Evolutionary conservation across 2,797 vertebrate species (phyloP).

Genomic region (Xenopus petersii): DNA sequence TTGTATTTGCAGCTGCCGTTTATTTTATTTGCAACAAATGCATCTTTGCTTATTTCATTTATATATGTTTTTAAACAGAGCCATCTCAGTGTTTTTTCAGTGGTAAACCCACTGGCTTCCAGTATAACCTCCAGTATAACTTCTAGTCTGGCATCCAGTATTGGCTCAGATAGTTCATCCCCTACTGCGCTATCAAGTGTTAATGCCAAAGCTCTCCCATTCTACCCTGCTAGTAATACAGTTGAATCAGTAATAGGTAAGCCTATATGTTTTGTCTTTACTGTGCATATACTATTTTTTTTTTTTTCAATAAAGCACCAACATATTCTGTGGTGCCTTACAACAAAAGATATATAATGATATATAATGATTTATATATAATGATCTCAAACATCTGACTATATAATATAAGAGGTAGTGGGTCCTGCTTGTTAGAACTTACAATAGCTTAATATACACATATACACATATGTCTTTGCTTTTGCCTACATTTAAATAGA

Average conservation of each 20-base stretch:
- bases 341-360: too few relatives aligned
- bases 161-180: conserved; percentile 87
- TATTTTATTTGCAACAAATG: conserved; percentile 22
- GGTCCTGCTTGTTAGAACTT: too few relatives aligned
- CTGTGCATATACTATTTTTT: conserved; percentile 7
- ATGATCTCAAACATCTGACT: too few relatives aligned
- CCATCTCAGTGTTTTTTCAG: conserved; percentile 79
- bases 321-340: too few relatives aligned
- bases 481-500: background rate
- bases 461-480: background rate
- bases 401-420: too few relatives aligned
- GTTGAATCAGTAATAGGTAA: conserved; percentile 85
- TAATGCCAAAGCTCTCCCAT: conserved; percentile 78
- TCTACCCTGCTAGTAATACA: conserved; percentile 80
- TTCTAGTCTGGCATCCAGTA: conserved; percentile 84
- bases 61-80: conserved; percentile 63
- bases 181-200: conserved; percentile 80
- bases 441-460: too few relatives aligned
- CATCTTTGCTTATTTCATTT: conserved; percentile 29
- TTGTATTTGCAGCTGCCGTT: background rate
- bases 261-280: conserved; percentile 41
- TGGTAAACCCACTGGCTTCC: conserved; percentile 78
- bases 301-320: too few relatives aligned
- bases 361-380: too few relatives aligned
- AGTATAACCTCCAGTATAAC: conserved; percentile 85